Evolutionary conservation across 2,888 invertebrate species (phyloP).

Genomic region (Melipona beecheii): DNA sequence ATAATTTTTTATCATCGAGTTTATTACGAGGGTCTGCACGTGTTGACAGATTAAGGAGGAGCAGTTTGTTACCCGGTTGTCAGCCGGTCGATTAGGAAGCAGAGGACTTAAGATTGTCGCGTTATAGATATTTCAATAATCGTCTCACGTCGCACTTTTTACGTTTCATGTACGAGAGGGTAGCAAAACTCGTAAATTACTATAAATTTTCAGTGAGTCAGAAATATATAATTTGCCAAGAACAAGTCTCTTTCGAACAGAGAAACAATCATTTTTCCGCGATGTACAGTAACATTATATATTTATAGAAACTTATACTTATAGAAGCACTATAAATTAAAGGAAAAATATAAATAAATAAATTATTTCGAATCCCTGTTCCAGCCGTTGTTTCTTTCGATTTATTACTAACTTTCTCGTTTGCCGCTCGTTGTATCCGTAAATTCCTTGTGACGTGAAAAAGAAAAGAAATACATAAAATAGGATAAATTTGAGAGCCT

Average conservation of each 20-base stretch:
- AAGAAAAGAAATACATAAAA: conserved; percentile 10
- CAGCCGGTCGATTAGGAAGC: neutral
- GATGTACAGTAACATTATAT: too few species aligned
- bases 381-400: too few species aligned
- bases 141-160: neutral
- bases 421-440: neutral
- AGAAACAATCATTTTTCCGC: too few species aligned
- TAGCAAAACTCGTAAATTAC: neutral
- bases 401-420: too few species aligned
- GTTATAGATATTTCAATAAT: conserved; percentile 27
- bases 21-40: conserved; percentile 17
- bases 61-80: conserved; percentile 16
- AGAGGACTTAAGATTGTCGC: conserved; percentile 10
- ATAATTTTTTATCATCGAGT: conserved; percentile 29
- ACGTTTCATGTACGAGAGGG: neutral
- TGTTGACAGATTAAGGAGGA: conserved; percentile 40
- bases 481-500: conserved; percentile 66
- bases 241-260: too few species aligned
- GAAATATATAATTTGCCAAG: too few species aligned
- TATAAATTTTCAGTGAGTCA: neutral
- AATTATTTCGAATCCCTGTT: neutral
- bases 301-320: too few species aligned
- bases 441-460: neutral
- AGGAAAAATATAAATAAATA: too few species aligned
- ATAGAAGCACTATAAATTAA: too few species aligned